These are phyloP conservation scores for Gymnothorax javanicus DNA, from an alignment of 2,797 vertebrate genomes.

Conservation along the genomic window DNA sequence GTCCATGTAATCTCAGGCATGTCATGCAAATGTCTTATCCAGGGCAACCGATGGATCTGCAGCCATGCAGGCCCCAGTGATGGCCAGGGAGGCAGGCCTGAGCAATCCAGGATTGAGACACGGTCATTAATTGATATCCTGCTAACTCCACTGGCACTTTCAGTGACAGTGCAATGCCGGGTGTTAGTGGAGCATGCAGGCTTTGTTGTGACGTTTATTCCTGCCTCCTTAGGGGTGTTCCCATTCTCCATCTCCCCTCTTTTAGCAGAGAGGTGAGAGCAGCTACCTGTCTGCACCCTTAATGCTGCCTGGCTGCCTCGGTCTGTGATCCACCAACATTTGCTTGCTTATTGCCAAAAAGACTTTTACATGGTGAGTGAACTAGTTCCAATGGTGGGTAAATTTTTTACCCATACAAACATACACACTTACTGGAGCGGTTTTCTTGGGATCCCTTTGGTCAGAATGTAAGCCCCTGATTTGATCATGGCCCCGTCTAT, in stretches of 20 bases:
- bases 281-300: background rate
- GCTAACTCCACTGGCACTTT: background rate
- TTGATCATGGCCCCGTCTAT: background rate
- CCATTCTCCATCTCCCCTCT: background rate
- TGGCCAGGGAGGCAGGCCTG: background rate
- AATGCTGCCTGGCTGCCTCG: background rate
- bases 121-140: background rate
- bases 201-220: constrained; percentile 1
- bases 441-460: background rate
- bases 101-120: background rate
- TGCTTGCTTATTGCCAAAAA: background rate
- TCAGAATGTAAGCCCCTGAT: background rate
- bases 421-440: background rate
- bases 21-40: constrained; percentile 25
- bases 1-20: constrained; percentile 40
- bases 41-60: constrained; percentile 17
- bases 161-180: background rate
- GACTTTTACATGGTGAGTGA: too few relatives aligned
- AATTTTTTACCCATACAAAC: background rate
- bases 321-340: constrained; percentile 3
- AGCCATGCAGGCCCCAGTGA: background rate
- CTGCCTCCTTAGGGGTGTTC: background rate
- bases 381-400: too few relatives aligned
- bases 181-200: background rate
- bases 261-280: background rate